A percentile compares a stretch with the other conserved stretches of the same genome.
These are phyloP conservation scores for Eilema depressum DNA, from an alignment of 2,888 invertebrate species.

Conservation along the genomic window DNA sequence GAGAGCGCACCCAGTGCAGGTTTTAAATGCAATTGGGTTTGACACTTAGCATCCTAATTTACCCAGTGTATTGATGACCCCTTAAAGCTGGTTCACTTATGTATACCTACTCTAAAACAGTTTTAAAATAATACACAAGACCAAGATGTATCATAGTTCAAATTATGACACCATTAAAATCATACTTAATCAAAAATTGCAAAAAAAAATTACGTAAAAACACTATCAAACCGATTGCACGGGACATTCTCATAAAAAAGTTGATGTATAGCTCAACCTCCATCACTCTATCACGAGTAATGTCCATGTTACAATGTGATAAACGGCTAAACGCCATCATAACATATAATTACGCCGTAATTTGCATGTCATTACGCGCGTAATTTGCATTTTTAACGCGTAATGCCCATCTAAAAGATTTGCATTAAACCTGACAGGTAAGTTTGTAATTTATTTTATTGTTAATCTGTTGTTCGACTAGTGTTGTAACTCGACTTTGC, in stretches of 20 bases:
- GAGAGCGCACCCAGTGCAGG: too few relatives aligned
- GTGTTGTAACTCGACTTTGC: conserved; percentile 1
- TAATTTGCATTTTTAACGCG: conserved; percentile 40
- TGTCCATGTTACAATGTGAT: conserved; percentile 42
- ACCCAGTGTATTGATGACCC: too few relatives aligned
- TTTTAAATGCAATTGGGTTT: too few relatives aligned
- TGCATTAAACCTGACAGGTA: conserved; percentile 12
- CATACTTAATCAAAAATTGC: not conserved
- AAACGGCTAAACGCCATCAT: conserved; percentile 34
- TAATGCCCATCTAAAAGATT: conserved; percentile 30
- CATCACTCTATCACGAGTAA: conserved; percentile 33
- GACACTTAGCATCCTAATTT: too few relatives aligned
- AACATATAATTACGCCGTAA: conserved; percentile 45
- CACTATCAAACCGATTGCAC: conserved; percentile 27
- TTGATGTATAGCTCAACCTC: conserved; percentile 25
- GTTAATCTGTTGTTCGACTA: conserved; percentile 2
- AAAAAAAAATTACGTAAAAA: conserved; percentile 31
- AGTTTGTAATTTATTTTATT: conserved; percentile 15
- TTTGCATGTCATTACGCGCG: conserved; percentile 39
- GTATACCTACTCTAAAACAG: too few relatives aligned
- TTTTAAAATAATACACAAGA: too few relatives aligned
- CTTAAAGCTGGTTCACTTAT: too few relatives aligned
- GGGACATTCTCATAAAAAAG: conserved; percentile 25
- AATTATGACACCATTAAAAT: not conserved
- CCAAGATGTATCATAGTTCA: too few relatives aligned